Base-by-base conservation (phyloP, 1,140 invertebrate genomes). In the Centruroides sculpturatus region DNA sequence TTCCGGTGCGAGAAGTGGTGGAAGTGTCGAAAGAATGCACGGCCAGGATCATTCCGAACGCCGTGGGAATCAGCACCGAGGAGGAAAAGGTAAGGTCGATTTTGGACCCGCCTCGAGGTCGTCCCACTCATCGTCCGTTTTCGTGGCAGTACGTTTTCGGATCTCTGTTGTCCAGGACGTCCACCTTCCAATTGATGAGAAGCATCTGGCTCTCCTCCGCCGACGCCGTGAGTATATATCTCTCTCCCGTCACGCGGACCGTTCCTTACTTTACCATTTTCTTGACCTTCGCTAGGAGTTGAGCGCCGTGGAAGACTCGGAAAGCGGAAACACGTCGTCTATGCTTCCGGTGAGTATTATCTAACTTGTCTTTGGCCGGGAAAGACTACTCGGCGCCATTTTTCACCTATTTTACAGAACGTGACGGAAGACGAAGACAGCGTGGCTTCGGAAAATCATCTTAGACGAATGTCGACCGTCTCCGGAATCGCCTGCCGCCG, bases 41-140 rank as follows among this genome's bases (percentile, higher is more conserved):
- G 23, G 90, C 89, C 4, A 82, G 85, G 64, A 89, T 94, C 57
- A 78, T 80, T 65, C 90, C 90, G 41, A 93, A 94, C 75, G 90
- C 90, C 35, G 86, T 95, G 51, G 89, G 88, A 12, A 82, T 95
- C n/a, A 81, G 82, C 49, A 89, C 87, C 12, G 76, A 81, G 35
- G 82, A 85, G 64, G 87, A 89, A 68, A 85, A 89, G 63, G 74
- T 73, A 67, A 58, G 23, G 23, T 23, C 23, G 23, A 23, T 23
- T 23, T 23, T 23, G 23, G 23, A 23, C 23, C 23, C 23, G 0
- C 23, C 23, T 2, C 23, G 23, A 23, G 23, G 41, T 41, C 41
- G 41, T 41, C 8, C 8, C 8, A 41, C 8, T 41, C 5, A 41
- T 41, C 12, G 51, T 8, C 50, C 35, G 53, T 62, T n/a, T 57